A percentile compares a stretch with the other conserved stretches of the same genome.
These are phyloP conservation scores for Alloscopus bannaensis DNA, from an alignment of 2,888 invertebrate species.

Conservation along the genomic window DNA sequence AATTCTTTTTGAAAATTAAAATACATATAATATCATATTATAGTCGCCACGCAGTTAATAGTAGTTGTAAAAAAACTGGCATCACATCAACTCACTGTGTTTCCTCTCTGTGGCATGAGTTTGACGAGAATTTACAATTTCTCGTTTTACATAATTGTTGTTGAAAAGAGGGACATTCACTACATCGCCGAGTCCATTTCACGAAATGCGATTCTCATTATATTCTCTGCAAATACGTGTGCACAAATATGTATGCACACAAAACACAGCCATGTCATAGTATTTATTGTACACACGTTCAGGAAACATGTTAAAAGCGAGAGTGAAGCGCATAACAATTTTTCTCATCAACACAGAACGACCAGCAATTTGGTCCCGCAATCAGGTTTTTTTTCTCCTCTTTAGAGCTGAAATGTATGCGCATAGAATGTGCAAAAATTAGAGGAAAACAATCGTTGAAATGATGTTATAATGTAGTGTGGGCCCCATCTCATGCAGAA, in stretches of 20 bases:
- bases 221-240: not conserved
- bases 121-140: slow-evolving; percentile 23
- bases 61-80: not conserved
- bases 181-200: not conserved
- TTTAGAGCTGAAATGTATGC: slow-evolving; percentile 39
- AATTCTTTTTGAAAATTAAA: not conserved
- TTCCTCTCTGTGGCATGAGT: slow-evolving; percentile 16
- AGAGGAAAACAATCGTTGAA: not conserved
- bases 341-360: too few relatives aligned
- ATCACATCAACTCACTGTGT: not conserved
- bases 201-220: not conserved
- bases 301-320: not conserved
- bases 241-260: slow-evolving; percentile 18
- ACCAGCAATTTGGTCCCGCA: not conserved
- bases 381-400: slow-evolving; percentile 44
- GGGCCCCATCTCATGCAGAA: too few relatives aligned
- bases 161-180: not conserved
- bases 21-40: too few relatives aligned
- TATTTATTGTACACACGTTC: not conserved
- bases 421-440: slow-evolving; percentile 23
- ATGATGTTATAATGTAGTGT: not conserved
- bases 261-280: not conserved
- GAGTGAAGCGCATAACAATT: too few relatives aligned
- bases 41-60: too few relatives aligned
- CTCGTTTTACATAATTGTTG: slow-evolving; percentile 42